Conservation (phyloP, 2,888 invertebrate genomes). For the Nineta flava region DNA sequence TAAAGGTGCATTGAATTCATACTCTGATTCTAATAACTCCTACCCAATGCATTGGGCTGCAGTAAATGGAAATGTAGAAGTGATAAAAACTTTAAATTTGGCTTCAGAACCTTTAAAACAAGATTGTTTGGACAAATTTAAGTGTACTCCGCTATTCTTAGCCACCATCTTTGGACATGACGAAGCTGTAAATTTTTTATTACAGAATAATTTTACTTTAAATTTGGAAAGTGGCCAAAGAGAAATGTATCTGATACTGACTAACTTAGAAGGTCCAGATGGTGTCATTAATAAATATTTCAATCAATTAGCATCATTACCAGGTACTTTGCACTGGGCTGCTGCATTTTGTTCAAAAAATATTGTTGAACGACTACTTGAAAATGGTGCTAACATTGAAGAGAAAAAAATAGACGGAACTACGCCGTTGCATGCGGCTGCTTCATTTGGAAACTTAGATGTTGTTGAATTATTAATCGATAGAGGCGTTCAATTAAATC, state of each 20-base stretch:
- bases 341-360: background rate
- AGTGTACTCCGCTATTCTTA: background rate
- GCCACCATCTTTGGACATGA: background rate
- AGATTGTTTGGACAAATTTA: too few relatives aligned
- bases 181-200: background rate
- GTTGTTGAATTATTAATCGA: background rate
- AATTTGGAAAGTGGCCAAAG: background rate
- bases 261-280: background rate
- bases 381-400: background rate
- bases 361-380: background rate
- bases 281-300: background rate
- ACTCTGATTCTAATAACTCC: background rate
- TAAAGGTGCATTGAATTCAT: background rate
- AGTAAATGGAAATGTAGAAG: background rate
- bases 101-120: too few relatives aligned
- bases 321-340: background rate
- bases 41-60: background rate
- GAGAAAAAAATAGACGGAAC: background rate
- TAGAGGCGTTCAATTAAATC: background rate
- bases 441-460: background rate
- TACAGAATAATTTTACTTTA: background rate
- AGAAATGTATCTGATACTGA: background rate
- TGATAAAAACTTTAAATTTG: background rate
- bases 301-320: background rate
- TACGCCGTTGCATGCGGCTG: background rate